These are phyloP conservation scores for Odontamblyopus rebecca DNA, from an alignment of 2,797 vertebrate genomes.

Conservation along the genomic window DNA sequence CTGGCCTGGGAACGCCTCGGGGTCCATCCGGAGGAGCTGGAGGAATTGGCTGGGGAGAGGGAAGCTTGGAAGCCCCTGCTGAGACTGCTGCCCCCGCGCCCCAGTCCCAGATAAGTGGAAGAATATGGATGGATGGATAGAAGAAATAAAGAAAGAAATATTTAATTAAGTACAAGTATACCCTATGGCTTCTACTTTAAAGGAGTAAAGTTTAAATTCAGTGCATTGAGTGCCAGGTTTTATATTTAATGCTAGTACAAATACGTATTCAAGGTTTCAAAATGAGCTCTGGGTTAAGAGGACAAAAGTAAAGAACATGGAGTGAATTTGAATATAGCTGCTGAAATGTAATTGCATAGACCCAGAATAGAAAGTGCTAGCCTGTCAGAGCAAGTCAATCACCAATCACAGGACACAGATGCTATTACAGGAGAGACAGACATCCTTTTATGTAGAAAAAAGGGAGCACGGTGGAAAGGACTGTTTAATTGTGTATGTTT, in stretches of 20 bases:
- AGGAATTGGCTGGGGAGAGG: too few species aligned
- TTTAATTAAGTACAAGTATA: background rate
- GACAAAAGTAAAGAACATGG: background rate
- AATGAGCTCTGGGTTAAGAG: background rate
- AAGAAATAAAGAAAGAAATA: too few species aligned
- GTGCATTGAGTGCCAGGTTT: background rate
- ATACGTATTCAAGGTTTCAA: background rate
- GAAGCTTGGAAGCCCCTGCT: too few species aligned
- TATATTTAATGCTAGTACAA: background rate
- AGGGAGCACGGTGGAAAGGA: conserved; percentile 4
- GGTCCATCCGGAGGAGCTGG: too few species aligned
- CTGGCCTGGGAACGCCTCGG: too few species aligned
- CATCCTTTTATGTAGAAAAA: conserved; percentile 18
- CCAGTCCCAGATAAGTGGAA: too few species aligned
- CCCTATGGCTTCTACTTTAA: background rate
- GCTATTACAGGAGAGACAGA: background rate
- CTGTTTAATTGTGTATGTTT: conserved; percentile 41
- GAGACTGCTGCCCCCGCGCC: too few species aligned
- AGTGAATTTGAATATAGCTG: conserved; percentile 11
- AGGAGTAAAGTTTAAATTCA: background rate
- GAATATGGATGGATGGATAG: too few species aligned
- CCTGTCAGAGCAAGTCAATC: conserved; percentile 13
- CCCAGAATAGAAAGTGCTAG: conserved; percentile 37
- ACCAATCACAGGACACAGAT: background rate
- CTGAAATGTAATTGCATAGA: conserved; percentile 21